Conservation (phyloP, 1,140 invertebrate species). For the Sycophaga agraensis region DNA sequence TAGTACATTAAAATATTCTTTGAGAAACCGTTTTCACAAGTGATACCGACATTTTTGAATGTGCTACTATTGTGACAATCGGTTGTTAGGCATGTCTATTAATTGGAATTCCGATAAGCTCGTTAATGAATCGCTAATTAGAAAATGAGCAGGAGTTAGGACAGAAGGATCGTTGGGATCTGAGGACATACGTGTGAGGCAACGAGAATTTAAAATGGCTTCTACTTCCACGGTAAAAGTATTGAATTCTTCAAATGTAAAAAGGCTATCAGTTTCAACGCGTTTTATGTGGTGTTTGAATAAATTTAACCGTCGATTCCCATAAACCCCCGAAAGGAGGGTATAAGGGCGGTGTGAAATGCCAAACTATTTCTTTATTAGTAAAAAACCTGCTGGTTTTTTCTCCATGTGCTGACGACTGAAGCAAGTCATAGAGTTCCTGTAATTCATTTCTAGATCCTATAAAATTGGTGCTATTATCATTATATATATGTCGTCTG, state of each 20-base stretch:
- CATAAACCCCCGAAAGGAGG: slow-evolving; percentile 41
- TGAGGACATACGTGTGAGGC: slow-evolving; percentile 31
- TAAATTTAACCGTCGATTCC: too few species aligned
- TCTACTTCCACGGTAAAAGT: slow-evolving; percentile 30
- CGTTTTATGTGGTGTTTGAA: slow-evolving; percentile 8
- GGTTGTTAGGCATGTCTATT: not conserved
- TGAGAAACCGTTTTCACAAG: not conserved
- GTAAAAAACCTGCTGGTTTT: not conserved
- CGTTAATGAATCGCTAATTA: too few species aligned
- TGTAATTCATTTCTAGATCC: slow-evolving; percentile 33
- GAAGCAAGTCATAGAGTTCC: not conserved
- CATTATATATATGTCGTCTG: slow-evolving; percentile 34
- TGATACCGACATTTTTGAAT: not conserved
- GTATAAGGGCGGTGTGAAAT: slow-evolving; percentile 40
- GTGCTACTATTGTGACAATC: not conserved
- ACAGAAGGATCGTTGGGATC: slow-evolving; percentile 26
- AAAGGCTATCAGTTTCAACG: slow-evolving; percentile 1
- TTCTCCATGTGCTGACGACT: too few species aligned
- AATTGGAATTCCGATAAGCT: not conserved
- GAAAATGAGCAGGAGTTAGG: slow-evolving; percentile 10
- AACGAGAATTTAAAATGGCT: slow-evolving; percentile 34
- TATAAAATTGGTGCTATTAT: slow-evolving; percentile 46
- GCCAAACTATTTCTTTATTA: slow-evolving; percentile 26
- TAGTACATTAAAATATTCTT: not conserved
- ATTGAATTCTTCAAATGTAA: slow-evolving; percentile 29